A percentile compares a stretch with the other conserved stretches of the same genome.
Conservation (phyloP, 1,140 invertebrate genomes). For the Platyscapa corneri region DNA sequence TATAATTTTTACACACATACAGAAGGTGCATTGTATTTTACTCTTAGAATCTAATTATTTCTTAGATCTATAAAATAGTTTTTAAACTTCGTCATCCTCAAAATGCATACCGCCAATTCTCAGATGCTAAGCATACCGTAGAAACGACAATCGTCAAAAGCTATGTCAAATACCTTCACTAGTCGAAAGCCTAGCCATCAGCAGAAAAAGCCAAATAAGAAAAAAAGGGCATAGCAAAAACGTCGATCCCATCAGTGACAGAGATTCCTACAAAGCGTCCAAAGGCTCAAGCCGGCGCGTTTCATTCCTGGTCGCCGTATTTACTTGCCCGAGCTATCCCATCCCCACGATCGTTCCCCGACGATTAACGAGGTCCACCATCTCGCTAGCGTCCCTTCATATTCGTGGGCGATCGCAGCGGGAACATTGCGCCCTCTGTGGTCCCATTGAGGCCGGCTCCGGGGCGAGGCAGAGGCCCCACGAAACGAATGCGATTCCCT, state of each 20-base stretch:
- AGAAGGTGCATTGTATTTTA: background rate
- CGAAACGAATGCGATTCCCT: conserved; percentile 67
- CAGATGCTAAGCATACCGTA: background rate
- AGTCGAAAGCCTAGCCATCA: background rate
- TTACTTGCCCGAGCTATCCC: background rate
- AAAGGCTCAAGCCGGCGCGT: conserved; percentile 3
- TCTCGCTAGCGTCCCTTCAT: conserved; percentile 51
- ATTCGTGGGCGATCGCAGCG: conserved; percentile 55
- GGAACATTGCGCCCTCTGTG: conserved; percentile 48
- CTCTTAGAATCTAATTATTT: background rate
- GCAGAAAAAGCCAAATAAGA: background rate
- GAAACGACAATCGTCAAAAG: background rate
- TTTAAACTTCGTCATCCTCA: background rate
- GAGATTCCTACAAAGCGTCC: conserved; percentile 13
- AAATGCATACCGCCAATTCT: background rate
- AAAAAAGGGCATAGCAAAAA: background rate
- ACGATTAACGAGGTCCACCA: conserved; percentile 60
- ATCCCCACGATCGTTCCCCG: conserved; percentile 17
- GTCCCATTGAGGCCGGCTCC: conserved; percentile 56
- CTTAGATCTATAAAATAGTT: background rate
- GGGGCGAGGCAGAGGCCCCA: conserved; percentile 44
- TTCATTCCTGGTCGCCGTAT: conserved; percentile 6
- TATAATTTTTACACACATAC: too few species aligned
- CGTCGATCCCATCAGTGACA: conserved; percentile 24
- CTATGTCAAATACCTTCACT: background rate